phyloP scores from a whole-genome alignment of 2,888 invertebrate genomes.

The Epinotia brunnichana region DNA sequence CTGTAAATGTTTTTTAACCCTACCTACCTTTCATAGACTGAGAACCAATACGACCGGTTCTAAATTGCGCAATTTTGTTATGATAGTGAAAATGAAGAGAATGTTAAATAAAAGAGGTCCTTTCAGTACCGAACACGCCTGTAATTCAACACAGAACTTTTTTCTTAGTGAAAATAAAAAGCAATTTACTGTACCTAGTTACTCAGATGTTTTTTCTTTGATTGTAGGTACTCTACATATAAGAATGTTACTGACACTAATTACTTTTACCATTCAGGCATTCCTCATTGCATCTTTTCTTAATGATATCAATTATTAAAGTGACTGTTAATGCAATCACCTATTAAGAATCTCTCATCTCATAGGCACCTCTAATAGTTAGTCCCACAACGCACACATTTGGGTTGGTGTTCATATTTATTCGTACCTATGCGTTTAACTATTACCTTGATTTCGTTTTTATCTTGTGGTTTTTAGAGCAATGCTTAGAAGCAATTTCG shows the following conservation, averaged over 20 bases:
- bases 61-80: constrained; percentile 1
- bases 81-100: background rate
- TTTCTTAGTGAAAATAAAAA: background rate
- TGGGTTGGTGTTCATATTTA: background rate
- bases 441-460: background rate
- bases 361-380: background rate
- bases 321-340: constrained; percentile 1
- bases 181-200: background rate
- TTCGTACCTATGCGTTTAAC: too few species aligned
- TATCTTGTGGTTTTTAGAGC: background rate
- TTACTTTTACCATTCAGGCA: constrained; percentile 16
- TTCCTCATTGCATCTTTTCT: constrained; percentile 7
- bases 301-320: constrained; percentile 31
- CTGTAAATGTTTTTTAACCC: too few species aligned
- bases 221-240: background rate
- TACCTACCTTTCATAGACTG: background rate
- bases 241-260: background rate
- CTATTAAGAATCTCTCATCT: constrained; percentile 7
- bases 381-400: background rate
- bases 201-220: background rate
- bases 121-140: background rate
- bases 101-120: background rate
- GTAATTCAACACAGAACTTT: background rate
- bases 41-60: background rate
- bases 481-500: background rate